phyloP scores from a whole-genome alignment of 2,113 vertebrate species.

The Ia io region DNA sequence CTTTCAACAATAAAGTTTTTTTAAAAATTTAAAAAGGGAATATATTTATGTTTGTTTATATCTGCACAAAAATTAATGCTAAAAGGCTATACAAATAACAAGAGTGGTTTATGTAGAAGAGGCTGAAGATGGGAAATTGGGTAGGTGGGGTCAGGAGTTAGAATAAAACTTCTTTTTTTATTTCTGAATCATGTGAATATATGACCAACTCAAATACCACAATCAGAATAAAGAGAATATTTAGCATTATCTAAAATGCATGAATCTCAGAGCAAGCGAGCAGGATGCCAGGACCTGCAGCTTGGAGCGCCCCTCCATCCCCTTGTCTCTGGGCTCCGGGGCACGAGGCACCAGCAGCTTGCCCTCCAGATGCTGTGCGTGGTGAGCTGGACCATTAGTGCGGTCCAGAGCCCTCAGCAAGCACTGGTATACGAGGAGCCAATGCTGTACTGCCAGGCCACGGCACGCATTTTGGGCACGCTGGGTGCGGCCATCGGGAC shows the following conservation, averaged over 20 bases:
- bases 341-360: background rate
- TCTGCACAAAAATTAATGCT: background rate
- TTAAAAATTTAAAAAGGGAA: background rate
- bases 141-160: background rate
- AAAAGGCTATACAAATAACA: background rate
- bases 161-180: background rate
- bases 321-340: background rate
- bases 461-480: no score
- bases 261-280: background rate
- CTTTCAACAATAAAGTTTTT: no score
- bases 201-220: background rate
- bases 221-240: background rate
- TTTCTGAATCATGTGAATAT: background rate
- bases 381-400: background rate
- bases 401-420: background rate
- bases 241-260: background rate
- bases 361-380: background rate
- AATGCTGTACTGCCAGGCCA: no score
- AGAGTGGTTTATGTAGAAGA: background rate
- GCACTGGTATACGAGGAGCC: no score
- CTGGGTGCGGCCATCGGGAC: no score
- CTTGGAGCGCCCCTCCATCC: no score
- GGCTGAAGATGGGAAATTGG: background rate
- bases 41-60: background rate
- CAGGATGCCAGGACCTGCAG: no score